phyloP scores from a whole-genome alignment of 2,113 vertebrate genomes.

The Helogale parvula region DNA sequence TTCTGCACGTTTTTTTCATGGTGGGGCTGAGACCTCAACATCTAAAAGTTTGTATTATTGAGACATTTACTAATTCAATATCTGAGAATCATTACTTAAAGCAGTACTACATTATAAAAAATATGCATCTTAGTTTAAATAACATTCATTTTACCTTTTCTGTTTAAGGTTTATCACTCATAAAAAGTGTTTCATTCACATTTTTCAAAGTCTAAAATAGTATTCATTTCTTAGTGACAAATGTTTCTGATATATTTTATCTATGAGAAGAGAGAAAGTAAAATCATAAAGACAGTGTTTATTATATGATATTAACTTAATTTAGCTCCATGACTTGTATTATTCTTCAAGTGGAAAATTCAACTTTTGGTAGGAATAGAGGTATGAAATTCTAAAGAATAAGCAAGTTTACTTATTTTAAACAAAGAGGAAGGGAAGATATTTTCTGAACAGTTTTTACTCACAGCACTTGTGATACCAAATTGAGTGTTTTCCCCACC shows the following conservation, averaged over 20 bases:
- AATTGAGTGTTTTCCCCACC: neutral
- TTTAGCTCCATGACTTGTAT: neutral
- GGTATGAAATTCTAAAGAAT: neutral
- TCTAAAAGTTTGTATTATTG: neutral
- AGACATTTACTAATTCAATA: neutral
- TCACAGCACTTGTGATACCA: neutral
- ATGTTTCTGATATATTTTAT: neutral
- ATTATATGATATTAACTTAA: neutral
- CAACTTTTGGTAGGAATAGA: neutral
- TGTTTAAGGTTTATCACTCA: neutral
- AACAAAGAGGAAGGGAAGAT: neutral
- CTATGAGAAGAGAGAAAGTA: neutral
- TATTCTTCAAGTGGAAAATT: neutral
- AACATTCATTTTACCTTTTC: neutral
- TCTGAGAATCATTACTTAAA: neutral
- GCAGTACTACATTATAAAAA: neutral
- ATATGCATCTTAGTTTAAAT: neutral
- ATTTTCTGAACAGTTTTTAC: neutral
- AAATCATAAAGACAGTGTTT: neutral
- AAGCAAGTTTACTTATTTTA: neutral
- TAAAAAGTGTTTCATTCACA: neutral
- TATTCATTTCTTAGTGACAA: neutral
- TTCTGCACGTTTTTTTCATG: neutral
- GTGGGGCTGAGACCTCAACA: neutral
- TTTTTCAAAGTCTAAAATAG: neutral